These are phyloP conservation scores for Diploptera punctata DNA, from an alignment of 2,888 invertebrate species.

Conservation along the genomic window DNA sequence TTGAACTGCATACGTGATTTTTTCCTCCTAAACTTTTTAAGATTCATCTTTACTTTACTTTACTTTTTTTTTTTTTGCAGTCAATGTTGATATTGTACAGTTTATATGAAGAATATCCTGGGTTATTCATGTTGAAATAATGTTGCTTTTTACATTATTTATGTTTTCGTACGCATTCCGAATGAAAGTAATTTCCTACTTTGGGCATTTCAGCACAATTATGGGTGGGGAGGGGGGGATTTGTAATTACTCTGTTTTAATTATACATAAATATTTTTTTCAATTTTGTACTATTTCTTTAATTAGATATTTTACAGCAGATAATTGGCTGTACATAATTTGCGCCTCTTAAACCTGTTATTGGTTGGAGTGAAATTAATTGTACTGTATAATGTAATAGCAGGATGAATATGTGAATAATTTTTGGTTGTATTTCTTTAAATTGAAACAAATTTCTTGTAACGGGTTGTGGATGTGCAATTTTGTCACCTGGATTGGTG, in stretches of 20 bases:
- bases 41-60: background rate
- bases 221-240: background rate
- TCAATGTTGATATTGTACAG: constrained; percentile 1
- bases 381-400: too few relatives aligned
- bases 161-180: constrained; percentile 28
- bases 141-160: background rate
- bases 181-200: constrained; percentile 4
- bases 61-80: too few relatives aligned
- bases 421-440: background rate
- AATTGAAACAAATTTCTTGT: background rate
- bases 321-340: background rate
- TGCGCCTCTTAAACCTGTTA: background rate
- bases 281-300: background rate
- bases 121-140: background rate
- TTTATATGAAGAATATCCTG: background rate
- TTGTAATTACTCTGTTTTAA: constrained; percentile 4
- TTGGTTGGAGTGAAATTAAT: too few relatives aligned
- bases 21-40: background rate
- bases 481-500: background rate
- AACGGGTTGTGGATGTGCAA: constrained; percentile 17
- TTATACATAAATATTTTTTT: background rate
- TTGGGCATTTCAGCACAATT: constrained; percentile 1
- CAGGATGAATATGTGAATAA: background rate
- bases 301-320: background rate
- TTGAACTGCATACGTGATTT: background rate